These are phyloP conservation scores for Ploceus nigricollis DNA, from an alignment of 2,113 vertebrate genomes.

Conservation along the genomic window DNA sequence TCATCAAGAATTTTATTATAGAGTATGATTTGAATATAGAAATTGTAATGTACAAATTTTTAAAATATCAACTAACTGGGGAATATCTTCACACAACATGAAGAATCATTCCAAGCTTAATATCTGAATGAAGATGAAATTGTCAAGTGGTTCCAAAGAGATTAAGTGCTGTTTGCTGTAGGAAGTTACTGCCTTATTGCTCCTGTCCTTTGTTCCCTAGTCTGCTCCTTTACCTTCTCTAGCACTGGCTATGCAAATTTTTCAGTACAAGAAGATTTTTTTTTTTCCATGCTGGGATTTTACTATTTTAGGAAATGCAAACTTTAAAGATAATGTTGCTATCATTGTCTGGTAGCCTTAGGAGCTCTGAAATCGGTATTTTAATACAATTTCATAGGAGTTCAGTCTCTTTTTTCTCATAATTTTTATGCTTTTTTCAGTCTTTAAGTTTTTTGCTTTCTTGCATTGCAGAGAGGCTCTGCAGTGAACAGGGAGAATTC, in stretches of 20 bases:
- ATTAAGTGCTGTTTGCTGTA: not conserved
- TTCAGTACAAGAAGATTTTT: not conserved
- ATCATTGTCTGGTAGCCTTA: not conserved
- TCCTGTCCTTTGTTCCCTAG: not conserved
- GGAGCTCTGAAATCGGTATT: not conserved
- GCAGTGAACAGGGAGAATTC: not conserved
- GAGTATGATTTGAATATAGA: not conserved
- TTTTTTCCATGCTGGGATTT: not conserved
- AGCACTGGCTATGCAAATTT: not conserved
- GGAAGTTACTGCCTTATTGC: not conserved
- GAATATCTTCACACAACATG: not conserved
- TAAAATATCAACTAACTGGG: not conserved
- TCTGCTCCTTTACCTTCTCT: not conserved
- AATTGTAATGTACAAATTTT: not conserved
- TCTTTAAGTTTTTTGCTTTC: not conserved
- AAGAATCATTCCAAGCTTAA: not conserved
- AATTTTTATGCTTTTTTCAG: not conserved
- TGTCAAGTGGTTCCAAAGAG: not conserved
- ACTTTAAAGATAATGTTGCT: not conserved
- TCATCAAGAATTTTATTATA: not conserved
- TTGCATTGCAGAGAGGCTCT: not conserved
- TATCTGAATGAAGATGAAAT: not conserved
- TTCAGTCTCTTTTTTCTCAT: not conserved
- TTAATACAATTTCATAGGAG: not conserved
- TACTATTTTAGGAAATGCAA: not conserved